Evolutionary conservation across 2,888 invertebrate genomes (phyloP), one percentile per base, ranked within the genome.

Genomic region (Drosophila peninsularis): DNA sequence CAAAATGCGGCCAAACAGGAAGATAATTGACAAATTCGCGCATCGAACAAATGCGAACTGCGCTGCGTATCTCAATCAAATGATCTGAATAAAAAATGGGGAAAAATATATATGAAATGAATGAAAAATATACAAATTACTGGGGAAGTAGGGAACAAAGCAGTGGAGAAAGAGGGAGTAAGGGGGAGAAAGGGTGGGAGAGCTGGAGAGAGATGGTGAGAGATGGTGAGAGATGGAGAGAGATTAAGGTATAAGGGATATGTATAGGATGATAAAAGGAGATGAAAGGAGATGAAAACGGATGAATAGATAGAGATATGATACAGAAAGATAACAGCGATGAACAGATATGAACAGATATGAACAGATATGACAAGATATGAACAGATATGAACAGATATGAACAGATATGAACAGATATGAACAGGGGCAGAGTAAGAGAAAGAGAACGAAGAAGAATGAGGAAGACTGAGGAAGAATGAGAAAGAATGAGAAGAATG

Each of bases 11-110:
- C 49, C 50, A 65, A 63, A 65, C 57, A 66, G 10, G 41, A 39
- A 63, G 68, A 62, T 67, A 80, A 78, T 75, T 70, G 65, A 63
- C 66, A 65, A 74, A 77, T 74, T 80, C 79, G 67, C 63, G 42
- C 62, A 71, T 19, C 58, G 53, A 67, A 41, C 42, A 42, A 54
- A 42, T 44, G 30, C 53, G 63, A 73, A 62, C 50, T 36, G 27
- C 6, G 11, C 17, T 11, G 54, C 42, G 60, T 19, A 42, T 45
- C 44, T 61, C 45, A 50, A 58, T 45, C 39, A n/a, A 36, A 39
- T 39, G 36, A 50, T 57, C 39, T 30, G 30, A 30, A 30, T 3
- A 10, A 7, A 24, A 32, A 52, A 41, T 24, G 5, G 24, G 17
- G 21, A 19, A 11, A 55, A 34, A 50, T 17, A 17, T 27, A 17